Base-by-base conservation (phyloP, 1,140 invertebrate species). In the Monomorium pharaonis region DNA sequence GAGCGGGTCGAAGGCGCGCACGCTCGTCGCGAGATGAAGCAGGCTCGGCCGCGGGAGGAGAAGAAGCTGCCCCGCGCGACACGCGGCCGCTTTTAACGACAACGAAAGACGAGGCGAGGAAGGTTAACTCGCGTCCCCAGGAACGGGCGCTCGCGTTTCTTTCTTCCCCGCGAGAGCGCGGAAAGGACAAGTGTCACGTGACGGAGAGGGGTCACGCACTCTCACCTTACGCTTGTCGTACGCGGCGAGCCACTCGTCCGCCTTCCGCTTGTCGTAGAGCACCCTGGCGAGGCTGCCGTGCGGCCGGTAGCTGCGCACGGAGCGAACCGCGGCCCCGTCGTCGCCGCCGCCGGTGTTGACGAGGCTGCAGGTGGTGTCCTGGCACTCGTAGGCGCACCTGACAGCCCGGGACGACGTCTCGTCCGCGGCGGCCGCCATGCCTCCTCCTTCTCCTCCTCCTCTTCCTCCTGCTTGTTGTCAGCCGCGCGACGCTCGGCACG, bases 181-280 rank as follows among this genome's bases (percentile, higher is more conserved):
- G 12, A 47, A 16, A 60, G 24, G 24, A 24, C 56, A 3, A 54
- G 21, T 1, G 9, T 44, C 42, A 7, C 7, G 7, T 10, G 44
- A 12, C 2, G 9, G 44, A 12, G 9, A 7, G 1, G 6, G 42
- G 42, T 7, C 42, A 18, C 18, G n/a, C n/a, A 18, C 51, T 2
- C 51, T 96, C 94, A 97, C 97, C 96, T 96, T 95, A 70, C 94
- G 95, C 91, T 97, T 97, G 92, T 97, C 96, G 90, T 97, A 95
- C 30, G 95, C 93, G 85, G 96, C 95, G 1, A 97, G 95, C 84
- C 96, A 94, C 90, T 96, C 95, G 92, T 97, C 97, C 87, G 96
- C 96, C 72, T 95, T 92, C 87, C 97, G 96, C 92, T 97, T 97
- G 88, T 97, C 96, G 94, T 97, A 97, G 6, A 97, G 93, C 47